Percentiles rank a stretch among this genome's conserved stretches.
These are phyloP conservation scores for Tridacna gigas DNA, from an alignment of 2,888 invertebrate species.

Conservation along the genomic window DNA sequence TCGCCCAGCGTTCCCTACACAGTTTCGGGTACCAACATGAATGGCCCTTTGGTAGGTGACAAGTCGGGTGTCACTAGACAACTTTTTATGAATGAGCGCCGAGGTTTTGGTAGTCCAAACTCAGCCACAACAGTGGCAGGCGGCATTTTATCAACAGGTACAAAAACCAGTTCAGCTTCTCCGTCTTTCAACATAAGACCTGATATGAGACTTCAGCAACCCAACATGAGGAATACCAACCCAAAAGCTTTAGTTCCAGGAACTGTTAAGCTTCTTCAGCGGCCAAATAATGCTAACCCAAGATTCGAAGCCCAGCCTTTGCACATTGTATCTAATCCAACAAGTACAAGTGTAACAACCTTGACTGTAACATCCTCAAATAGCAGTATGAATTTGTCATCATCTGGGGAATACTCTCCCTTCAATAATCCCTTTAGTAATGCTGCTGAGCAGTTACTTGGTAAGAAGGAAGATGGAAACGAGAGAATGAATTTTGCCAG, in stretches of 20 bases:
- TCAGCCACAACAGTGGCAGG: conserved; percentile 62
- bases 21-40: conserved; percentile 68
- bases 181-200: conserved; percentile 66
- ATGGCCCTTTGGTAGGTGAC: conserved; percentile 65
- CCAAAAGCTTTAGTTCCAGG: conserved; percentile 59
- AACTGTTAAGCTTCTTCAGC: conserved; percentile 66
- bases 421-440: conserved; percentile 92
- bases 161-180: conserved; percentile 66
- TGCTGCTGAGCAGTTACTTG: conserved; percentile 86
- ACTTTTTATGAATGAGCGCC: conserved; percentile 79
- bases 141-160: conserved; percentile 61
- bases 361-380: conserved; percentile 52
- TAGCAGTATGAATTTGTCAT: conserved; percentile 55
- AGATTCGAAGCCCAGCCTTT: conserved; percentile 76
- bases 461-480: conserved; percentile 83
- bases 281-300: conserved; percentile 57
- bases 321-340: conserved; percentile 75
- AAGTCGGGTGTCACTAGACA: conserved; percentile 79
- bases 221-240: conserved; percentile 34
- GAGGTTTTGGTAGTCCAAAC: conserved; percentile 66
- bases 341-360: conserved; percentile 56
- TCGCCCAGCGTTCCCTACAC: conserved; percentile 58
- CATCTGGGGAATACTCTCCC: conserved; percentile 92
- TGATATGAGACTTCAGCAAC: conserved; percentile 45
- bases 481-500: conserved; percentile 89